Conservation (phyloP, 37 sponge, comb jelly and placozoan genomes). For the Chondrilla cf. caribensis region DNA sequence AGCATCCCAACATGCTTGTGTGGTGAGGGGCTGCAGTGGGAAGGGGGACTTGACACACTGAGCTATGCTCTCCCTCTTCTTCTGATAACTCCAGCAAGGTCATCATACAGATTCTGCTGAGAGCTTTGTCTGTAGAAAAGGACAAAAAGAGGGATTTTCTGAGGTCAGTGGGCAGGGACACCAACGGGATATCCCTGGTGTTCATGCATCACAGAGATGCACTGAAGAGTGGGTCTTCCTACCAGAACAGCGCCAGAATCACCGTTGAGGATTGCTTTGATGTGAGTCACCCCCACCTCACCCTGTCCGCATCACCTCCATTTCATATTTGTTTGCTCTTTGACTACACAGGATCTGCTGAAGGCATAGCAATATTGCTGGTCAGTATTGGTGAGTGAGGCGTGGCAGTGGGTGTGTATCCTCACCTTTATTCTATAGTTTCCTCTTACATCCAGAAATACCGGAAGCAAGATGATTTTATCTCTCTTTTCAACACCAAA, state of each 20-base stretch:
- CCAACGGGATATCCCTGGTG: slow-evolving; percentile 30
- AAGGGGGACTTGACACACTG: no score
- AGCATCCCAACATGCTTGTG: slow-evolving; percentile 33
- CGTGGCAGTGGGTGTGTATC: no score
- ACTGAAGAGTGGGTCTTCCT: slow-evolving; percentile 41
- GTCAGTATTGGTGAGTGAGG: no score
- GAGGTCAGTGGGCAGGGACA: slow-evolving; percentile 21
- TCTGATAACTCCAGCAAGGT: slow-evolving; percentile 23
- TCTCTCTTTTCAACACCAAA: no score
- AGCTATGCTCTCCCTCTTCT: no score
- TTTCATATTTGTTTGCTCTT: no score
- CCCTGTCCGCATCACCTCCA: no score
- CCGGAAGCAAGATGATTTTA: no score
- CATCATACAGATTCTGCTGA: slow-evolving; percentile 14
- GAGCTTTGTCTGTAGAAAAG: slow-evolving; percentile 14
- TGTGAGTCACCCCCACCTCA: neutral
- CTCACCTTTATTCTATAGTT: no score
- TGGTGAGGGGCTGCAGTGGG: slow-evolving; percentile 28
- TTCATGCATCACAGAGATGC: slow-evolving; percentile 57
- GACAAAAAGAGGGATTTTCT: slow-evolving; percentile 13
- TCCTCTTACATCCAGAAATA: no score
- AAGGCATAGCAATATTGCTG: no score
- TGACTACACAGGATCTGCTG: no score
- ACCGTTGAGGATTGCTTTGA: slow-evolving; percentile 3
- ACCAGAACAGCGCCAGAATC: slow-evolving; percentile 32